A percentile compares a stretch with the other conserved stretches of the same genome.
These are phyloP conservation scores for Wasmannia auropunctata DNA, from an alignment of 1,140 invertebrate species.

Conservation along the genomic window DNA sequence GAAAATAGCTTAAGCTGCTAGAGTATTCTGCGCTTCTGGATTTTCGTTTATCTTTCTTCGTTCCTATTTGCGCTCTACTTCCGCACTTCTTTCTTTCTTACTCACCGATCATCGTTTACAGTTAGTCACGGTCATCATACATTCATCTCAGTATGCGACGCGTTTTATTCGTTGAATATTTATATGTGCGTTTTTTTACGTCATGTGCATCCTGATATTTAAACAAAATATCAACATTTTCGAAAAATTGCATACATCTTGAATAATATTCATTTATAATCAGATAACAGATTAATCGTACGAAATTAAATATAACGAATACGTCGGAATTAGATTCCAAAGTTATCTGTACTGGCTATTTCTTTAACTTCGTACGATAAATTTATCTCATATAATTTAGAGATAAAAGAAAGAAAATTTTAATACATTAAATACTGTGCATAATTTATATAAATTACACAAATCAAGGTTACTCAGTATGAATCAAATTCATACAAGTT, in stretches of 20 bases:
- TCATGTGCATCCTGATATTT: constrained; percentile 8
- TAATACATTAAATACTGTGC: not conserved
- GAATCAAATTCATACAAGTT: not conserved
- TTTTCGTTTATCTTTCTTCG: constrained; percentile 12
- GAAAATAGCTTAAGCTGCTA: constrained; percentile 53
- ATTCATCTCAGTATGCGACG: not conserved
- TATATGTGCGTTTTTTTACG: not conserved
- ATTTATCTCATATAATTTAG: not conserved
- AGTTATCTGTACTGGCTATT: not conserved
- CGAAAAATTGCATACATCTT: not conserved
- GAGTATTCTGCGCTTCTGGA: constrained; percentile 21
- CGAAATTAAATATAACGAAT: not conserved
- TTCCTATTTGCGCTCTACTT: not conserved
- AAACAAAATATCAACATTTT: not conserved
- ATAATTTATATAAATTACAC: not conserved
- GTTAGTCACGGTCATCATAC: not conserved
- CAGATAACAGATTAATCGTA: not conserved
- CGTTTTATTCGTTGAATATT: constrained; percentile 19
- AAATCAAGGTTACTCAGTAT: not conserved
- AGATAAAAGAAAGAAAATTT: not conserved
- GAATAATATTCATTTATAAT: not conserved
- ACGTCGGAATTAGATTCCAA: not conserved
- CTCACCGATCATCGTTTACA: not conserved
- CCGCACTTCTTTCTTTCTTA: not conserved
- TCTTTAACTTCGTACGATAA: not conserved